These are phyloP conservation scores for Rotaria sp. DNA, from an alignment of 2,888 invertebrate species.

Conservation along the genomic window DNA sequence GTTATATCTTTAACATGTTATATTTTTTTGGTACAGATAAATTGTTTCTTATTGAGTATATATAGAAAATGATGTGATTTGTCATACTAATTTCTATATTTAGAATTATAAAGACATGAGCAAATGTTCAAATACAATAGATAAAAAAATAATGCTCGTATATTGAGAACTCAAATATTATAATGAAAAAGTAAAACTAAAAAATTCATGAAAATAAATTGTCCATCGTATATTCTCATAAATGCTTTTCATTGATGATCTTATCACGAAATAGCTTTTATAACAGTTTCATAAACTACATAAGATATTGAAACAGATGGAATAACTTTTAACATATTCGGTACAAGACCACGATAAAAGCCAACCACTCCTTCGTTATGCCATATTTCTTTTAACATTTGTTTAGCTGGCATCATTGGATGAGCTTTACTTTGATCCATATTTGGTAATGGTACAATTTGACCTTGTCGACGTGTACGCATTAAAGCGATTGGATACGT, in stretches of 20 bases:
- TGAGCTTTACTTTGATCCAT: neutral
- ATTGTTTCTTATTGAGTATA: too few species aligned
- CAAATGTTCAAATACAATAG: neutral
- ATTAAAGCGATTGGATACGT: conserved; percentile 47
- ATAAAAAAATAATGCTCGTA: neutral
- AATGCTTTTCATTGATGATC: too few species aligned
- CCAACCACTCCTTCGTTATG: conserved; percentile 73
- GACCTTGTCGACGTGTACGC: conserved; percentile 45
- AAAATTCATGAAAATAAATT: too few species aligned
- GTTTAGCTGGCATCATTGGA: neutral
- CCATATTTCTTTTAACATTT: conserved; percentile 27
- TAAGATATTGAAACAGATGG: conserved; percentile 98
- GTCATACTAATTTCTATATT: too few species aligned
- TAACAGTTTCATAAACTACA: conserved; percentile 78
- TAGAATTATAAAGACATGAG: too few species aligned
- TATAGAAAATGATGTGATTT: too few species aligned
- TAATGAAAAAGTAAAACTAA: neutral
- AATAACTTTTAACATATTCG: conserved; percentile 92
- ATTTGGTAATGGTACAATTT: conserved; percentile 27
- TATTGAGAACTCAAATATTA: neutral
- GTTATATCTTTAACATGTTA: too few species aligned
- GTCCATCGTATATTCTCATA: too few species aligned
- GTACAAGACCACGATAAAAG: conserved; percentile 88
- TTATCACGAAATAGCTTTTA: neutral
- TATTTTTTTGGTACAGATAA: too few species aligned